phyloP scores from a whole-genome alignment of 1,140 invertebrate genomes.

The Drosophila mojavensis region DNA sequence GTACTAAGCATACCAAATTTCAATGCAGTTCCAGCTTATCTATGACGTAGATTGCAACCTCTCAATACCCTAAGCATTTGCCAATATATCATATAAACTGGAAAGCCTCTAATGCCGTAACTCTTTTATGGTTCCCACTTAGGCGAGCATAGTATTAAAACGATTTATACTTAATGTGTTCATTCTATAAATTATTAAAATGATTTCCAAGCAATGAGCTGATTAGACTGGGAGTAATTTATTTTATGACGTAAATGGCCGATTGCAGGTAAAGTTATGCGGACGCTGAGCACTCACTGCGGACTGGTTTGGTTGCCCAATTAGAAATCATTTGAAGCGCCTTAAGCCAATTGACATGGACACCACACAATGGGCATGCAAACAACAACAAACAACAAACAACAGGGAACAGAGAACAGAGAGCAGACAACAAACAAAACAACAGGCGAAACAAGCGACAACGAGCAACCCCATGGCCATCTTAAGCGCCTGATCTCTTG shows the following conservation, averaged over 20 bases:
- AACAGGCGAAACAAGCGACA: slow-evolving; percentile 12
- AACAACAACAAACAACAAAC: slow-evolving; percentile 28
- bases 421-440: slow-evolving; percentile 6
- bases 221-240: background rate
- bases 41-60: no score
- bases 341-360: slow-evolving; percentile 74
- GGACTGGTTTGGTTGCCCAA: slow-evolving; percentile 17
- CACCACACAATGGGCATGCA: slow-evolving; percentile 39
- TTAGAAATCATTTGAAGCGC: slow-evolving; percentile 79
- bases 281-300: background rate
- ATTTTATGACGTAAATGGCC: background rate
- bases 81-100: no score
- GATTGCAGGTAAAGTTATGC: background rate
- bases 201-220: no score
- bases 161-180: no score
- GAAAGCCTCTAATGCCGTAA: no score
- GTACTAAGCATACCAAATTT: no score
- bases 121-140: no score
- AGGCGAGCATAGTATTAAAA: no score
- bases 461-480: slow-evolving; percentile 73
- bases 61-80: no score
- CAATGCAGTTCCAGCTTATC: no score
- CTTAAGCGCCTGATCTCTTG: slow-evolving; percentile 82
- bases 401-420: background rate
- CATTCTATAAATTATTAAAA: no score